Percentiles rank a stretch among this genome's conserved stretches.
These are phyloP conservation scores for Strigops habroptila DNA, from an alignment of 2,113 vertebrate species.

Conservation along the genomic window DNA sequence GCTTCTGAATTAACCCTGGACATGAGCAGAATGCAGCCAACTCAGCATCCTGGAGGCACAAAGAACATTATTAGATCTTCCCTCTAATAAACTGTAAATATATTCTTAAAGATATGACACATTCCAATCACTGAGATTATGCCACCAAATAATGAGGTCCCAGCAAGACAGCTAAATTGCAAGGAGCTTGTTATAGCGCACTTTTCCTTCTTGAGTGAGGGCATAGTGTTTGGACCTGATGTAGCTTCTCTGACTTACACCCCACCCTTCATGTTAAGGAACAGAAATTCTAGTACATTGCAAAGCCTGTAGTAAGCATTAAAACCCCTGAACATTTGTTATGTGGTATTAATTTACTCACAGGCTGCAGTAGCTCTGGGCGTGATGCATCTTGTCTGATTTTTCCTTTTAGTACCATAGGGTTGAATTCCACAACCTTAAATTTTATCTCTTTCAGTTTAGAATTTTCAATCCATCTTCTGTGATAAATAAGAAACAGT, in stretches of 20 bases:
- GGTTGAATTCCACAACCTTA: slow-evolving; percentile 93
- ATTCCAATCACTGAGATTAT: not conserved
- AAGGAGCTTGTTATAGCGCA: not conserved
- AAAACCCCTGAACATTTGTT: not conserved
- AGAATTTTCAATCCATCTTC: slow-evolving; percentile 90
- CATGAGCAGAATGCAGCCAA: not conserved
- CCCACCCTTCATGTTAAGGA: not conserved
- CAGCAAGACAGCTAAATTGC: not conserved
- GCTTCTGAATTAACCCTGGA: not conserved
- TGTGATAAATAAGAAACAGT: slow-evolving; percentile 46
- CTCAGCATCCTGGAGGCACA: not conserved
- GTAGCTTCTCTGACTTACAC: not conserved
- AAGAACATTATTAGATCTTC: not conserved
- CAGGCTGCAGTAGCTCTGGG: slow-evolving; percentile 93
- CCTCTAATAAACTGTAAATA: not conserved
- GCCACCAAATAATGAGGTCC: not conserved
- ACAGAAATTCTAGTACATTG: not conserved
- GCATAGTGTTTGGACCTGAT: not conserved
- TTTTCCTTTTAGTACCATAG: slow-evolving; percentile 88
- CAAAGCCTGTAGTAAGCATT: not conserved
- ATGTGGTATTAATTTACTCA: slow-evolving; percentile 68
- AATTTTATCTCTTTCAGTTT: slow-evolving; percentile 87
- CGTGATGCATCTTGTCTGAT: slow-evolving; percentile 88
- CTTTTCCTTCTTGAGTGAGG: not conserved
- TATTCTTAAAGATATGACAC: not conserved